phyloP scores from a whole-genome alignment of 1,140 invertebrate genomes.

The Achatina immaculata region DNA sequence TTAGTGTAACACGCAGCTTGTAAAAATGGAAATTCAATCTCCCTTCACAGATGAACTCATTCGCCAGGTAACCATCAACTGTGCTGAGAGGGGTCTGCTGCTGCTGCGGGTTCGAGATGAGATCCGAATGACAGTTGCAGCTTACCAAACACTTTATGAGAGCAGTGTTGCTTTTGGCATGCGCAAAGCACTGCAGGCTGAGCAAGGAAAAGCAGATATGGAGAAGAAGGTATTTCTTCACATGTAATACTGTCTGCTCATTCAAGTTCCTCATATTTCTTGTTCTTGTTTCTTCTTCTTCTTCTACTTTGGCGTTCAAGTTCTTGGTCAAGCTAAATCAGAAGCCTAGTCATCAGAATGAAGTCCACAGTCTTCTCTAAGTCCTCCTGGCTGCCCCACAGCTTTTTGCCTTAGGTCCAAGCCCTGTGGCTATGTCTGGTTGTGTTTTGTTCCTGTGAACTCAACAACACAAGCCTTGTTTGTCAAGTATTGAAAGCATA shows the following conservation, averaged over 20 bases:
- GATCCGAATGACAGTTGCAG: conserved; percentile 94
- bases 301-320: no score
- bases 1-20: no score
- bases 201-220: conserved; percentile 80
- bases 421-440: no score
- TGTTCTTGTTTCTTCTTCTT: no score
- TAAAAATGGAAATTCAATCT: no score
- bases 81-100: conserved; percentile 94
- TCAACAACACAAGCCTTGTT: no score
- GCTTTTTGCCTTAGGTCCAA: background rate
- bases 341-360: no score
- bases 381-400: no score
- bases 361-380: no score
- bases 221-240: conserved; percentile 72
- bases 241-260: background rate
- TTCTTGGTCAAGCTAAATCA: no score
- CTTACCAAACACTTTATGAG: conserved; percentile 95
- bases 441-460: no score
- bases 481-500: no score
- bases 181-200: conserved; percentile 92
- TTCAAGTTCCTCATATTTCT: background rate
- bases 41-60: conserved; percentile 85
- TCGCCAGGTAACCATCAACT: conserved; percentile 96
- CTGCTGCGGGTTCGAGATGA: conserved; percentile 93
- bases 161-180: conserved; percentile 98